phyloP scores from a whole-genome alignment of 2,113 vertebrate genomes.

The Peucedramus taeniatus region DNA sequence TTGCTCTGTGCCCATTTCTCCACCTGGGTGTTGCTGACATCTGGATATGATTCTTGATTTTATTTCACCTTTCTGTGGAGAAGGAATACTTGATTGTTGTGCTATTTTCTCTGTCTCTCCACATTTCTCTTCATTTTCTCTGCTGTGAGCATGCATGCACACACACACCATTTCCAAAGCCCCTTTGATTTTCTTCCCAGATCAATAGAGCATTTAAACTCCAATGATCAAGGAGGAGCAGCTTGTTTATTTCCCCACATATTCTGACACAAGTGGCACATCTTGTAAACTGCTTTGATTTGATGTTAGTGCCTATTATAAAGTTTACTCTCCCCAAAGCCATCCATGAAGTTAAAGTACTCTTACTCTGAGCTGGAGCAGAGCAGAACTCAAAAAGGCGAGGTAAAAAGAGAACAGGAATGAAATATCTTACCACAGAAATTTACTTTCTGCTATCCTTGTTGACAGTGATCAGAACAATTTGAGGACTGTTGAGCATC shows the following conservation, averaged over 20 bases:
- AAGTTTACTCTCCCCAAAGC: background rate
- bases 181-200: slow-evolving; percentile 44
- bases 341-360: slow-evolving; percentile 20
- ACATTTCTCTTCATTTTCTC: background rate
- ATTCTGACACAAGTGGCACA: slow-evolving; percentile 37
- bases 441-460: background rate
- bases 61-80: background rate
- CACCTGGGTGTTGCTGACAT: background rate
- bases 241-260: slow-evolving; percentile 49
- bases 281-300: slow-evolving; percentile 33
- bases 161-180: slow-evolving; percentile 14
- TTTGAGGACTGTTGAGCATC: background rate
- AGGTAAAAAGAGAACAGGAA: background rate
- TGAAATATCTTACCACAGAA: background rate
- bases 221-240: slow-evolving; percentile 52
- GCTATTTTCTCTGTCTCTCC: background rate
- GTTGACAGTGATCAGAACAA: background rate
- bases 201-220: slow-evolving; percentile 65
- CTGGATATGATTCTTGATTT: background rate
- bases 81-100: background rate
- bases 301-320: slow-evolving; percentile 41
- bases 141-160: slow-evolving; percentile 1
- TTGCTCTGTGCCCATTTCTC: background rate
- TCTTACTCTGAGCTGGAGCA: background rate
- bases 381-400: background rate